Evolutionary conservation across 2,797 vertebrate genomes (phyloP), one percentile per base, ranked within the genome.

Genomic region (Chrysocyon brachyurus): DNA sequence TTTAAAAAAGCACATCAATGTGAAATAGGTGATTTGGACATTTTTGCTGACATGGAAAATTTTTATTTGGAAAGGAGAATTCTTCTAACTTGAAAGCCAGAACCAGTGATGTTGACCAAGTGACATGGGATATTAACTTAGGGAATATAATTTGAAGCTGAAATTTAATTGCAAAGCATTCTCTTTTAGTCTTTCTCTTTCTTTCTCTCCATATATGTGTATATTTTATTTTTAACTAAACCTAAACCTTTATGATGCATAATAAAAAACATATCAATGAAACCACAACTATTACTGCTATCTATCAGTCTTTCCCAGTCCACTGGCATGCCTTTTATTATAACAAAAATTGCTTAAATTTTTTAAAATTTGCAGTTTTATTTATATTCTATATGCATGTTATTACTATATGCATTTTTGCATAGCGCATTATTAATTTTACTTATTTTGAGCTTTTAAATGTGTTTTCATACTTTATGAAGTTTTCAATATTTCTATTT

Each of bases 21-120:
- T 91, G 88, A 98, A 98, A 93, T 72, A 96, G 97, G 95, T 59
- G 82, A 89, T 94, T 56, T 94, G 54, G 59, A 95, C 33, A 57
- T 78, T 97, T 97, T 97, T 97, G 81, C 77, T 96, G 87, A 59
- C 68, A 95, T 26, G 4, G 93, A 87, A 95, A 97, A n/a, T 91
- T 91, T 97, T 94, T 78, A 22, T 88, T 97, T 93, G 28, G 6
- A 94, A 97, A 75, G 54, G 40, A 54, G 1, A 16, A 82, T 75
- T 95, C 2, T 68, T 90, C 54, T 77, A 31, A 66, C 40, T 96
- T 12, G 1, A 33, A 61, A 87, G 57, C 21, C n/a, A 93, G 33
- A 90, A 70, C 11, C 4, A 87, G 2, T 79, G 21, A 70, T 4
- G 68, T 97, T 96, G 21, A 40, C 88, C 89, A 96, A 96, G 87